Base-by-base conservation (phyloP, 2,797 vertebrate genomes). In the Pygocentrus nattereri region DNA sequence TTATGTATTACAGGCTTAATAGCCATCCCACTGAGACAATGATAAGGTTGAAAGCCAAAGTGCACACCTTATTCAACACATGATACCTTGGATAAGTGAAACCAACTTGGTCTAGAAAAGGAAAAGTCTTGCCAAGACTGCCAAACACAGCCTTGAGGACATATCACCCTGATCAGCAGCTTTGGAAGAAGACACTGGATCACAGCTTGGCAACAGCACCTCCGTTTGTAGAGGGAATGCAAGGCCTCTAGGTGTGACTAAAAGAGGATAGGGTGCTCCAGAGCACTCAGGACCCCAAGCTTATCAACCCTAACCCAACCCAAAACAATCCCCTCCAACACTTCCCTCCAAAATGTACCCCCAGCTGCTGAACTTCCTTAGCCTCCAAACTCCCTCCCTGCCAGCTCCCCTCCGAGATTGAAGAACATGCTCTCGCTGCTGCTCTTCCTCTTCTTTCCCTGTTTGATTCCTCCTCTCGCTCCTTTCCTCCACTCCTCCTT, bases 331-430 rank as follows among this genome's bases (percentile, higher is more conserved):
- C 80, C 81, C 49, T 80, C 47, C 69, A 7, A 52, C 7, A 12
- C 21, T 21, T 61, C 69, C 34, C 87, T 78, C 83, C 50, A 87
- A 74, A 72, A 84, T 41, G 73, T 59, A 78, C 70, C 62, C 62
- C 73, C 34, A 47, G 80, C 65, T 78, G 67, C 59, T 72, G 79
- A 25, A 50, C 70, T 76, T 88, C 41, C 69, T n/a, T 70, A 76
- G 78, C 73, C 76, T 30, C 75, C 75, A 25, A 72, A 80, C 76
- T 87, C 88, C 90, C 85, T 88, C 88, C 85, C 86, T 85, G 87
- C 88, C 89, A 91, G 82, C 88, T 91, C 88, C 90, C 93, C 94
- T 94, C 91, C 85, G 93, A 95, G 94, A 94, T 93, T 92, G 88
- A 93, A 90, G 90, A 94, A 93, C 91, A 92, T 89, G 65, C 81